Base-by-base conservation (phyloP, 1,140 invertebrate species). In the Drosophila takahashii region DNA sequence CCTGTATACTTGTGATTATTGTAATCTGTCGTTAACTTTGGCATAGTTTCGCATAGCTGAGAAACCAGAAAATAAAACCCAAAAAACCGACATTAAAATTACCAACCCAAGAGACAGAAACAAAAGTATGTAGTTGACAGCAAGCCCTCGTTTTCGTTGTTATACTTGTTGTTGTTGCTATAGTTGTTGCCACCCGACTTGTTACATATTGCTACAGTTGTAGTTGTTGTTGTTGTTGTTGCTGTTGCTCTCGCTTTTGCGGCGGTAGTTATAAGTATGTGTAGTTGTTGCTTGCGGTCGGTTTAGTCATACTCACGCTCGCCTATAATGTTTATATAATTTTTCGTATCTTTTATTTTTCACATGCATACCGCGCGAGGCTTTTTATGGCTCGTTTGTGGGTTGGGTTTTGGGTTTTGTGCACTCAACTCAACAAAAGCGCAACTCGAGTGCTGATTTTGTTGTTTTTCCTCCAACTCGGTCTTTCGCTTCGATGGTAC, bases 311-410 rank as follows among this genome's bases (percentile, higher is more conserved):
- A 87, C 79, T 79, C 66, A 87, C 71, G 62, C 65, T 74, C 69
- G 70, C 70, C 83, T 83, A 87, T 86, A 86, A 81, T 87, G 83
- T 87, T 87, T 87, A 89, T 87, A 87, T 87, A 87, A 87, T 87
- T 87, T 86, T 87, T 75, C 70, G 81, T 86, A 87, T 87, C 61
- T 87, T 77, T 74, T 74, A 58, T 71, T 73, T 75, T 77, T 77
- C 61, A 76, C 79, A 81, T 87, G 83, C 81, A 87, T 85, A 62
- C 83, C 75, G 75, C 74, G 54, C 74, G 54, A 76, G 72, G 44
- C 77, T 77, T 54, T 44, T 79, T 75, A 65, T 74, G 60, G 59
- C 61, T 56, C 54, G 47, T 59, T 61, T 76, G 69, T 83, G 78
- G 62, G 64, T 70, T 74, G 73, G 64, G 75, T 64, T 70, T 64